A percentile compares a stretch with the other conserved stretches of the same genome.
Evolutionary conservation across 1,140 invertebrate genomes (phyloP).

Genomic region (Phthorimaea operculella): DNA sequence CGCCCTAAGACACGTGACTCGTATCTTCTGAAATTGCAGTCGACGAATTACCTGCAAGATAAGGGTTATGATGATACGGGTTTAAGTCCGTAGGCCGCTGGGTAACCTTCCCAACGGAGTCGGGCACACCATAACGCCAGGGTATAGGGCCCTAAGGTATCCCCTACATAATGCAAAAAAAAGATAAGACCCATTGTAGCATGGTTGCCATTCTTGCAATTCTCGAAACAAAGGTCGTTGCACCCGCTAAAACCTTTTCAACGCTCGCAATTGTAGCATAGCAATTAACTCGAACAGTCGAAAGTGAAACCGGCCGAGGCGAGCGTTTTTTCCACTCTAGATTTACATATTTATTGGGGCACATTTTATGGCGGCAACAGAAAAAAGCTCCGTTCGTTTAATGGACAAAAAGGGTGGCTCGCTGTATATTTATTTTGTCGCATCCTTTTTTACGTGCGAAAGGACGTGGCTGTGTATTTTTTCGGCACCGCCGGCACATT

Average conservation of each 20-base stretch:
- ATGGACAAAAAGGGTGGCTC: conserved; percentile 66
- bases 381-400: conserved; percentile 60
- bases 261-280: conserved; percentile 55
- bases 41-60: no score
- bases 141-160: no score
- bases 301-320: conserved; percentile 56
- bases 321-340: conserved; percentile 48
- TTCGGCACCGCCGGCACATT: conserved; percentile 56
- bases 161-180: no score
- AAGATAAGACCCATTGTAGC: no score
- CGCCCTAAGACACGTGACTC: neutral
- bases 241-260: conserved; percentile 31
- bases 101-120: no score
- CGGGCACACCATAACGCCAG: no score
- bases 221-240: conserved; percentile 9
- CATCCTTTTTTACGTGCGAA: conserved; percentile 66
- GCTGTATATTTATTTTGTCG: conserved; percentile 66
- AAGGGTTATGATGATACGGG: no score
- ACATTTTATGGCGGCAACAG: conserved; percentile 61
- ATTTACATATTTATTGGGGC: conserved; percentile 69
- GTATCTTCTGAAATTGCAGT: no score
- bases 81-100: no score
- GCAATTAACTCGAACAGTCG: conserved; percentile 52
- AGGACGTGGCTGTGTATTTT: conserved; percentile 59
- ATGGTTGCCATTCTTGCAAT: neutral